These are phyloP conservation scores for Odocoileus virginianus DNA, from an alignment of 2,113 vertebrate genomes.

Conservation along the genomic window DNA sequence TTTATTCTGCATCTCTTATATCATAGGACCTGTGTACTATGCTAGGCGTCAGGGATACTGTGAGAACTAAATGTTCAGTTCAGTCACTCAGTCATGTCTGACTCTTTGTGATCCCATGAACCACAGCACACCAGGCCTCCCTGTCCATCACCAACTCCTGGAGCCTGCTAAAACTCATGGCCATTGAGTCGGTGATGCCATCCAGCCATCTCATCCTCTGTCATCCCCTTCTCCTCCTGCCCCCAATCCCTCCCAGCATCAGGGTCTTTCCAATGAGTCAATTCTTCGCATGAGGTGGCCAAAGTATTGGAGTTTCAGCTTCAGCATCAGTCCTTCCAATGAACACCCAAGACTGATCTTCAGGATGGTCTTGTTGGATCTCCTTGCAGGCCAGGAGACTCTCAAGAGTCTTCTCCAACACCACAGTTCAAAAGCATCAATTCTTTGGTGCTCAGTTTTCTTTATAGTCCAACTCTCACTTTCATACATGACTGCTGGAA, in stretches of 20 bases:
- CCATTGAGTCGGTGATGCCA: fast-evolving
- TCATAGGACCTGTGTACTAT: neutral
- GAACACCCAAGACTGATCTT: neutral
- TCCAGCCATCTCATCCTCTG: neutral
- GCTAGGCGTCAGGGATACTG: fast-evolving
- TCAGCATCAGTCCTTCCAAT: neutral
- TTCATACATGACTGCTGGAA: no score
- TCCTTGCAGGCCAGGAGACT: neutral
- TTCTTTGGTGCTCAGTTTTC: fast-evolving
- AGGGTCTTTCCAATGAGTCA: neutral
- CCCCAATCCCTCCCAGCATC: neutral
- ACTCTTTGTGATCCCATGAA: neutral
- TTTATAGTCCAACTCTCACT: no score
- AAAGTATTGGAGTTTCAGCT: neutral
- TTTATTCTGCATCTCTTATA: neutral
- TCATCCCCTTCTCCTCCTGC: neutral
- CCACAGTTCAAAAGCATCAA: no score
- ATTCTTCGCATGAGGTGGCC: fast-evolving
- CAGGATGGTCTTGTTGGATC: neutral
- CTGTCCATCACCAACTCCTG: neutral
- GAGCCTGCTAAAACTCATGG: neutral
- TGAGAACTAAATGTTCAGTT: neutral
- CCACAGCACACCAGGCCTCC: fast-evolving
- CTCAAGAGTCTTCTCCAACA: neutral
- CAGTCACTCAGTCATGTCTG: fast-evolving